Conservation (phyloP, 2,113 vertebrate genomes). For the Oreotrochilus melanogaster region DNA sequence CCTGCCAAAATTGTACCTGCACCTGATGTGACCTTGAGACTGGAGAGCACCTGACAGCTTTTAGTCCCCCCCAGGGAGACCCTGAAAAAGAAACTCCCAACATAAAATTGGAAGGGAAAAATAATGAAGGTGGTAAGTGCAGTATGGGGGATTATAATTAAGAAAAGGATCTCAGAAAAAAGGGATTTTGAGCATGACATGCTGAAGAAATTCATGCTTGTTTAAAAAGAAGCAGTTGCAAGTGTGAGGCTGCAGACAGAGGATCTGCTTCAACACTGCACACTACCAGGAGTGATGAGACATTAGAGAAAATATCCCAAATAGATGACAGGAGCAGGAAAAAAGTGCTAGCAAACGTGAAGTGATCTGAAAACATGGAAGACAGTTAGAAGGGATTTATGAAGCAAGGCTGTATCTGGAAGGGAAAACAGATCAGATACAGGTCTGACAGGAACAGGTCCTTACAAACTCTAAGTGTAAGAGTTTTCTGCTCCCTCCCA, state of each 20-base stretch:
- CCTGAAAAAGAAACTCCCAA: not conserved
- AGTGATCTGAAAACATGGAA: not conserved
- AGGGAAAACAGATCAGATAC: not conserved
- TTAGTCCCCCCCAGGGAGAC: not conserved
- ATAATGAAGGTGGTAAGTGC: not conserved
- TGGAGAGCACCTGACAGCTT: not conserved
- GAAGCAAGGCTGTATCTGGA: not conserved
- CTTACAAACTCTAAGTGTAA: not conserved
- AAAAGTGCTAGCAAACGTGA: not conserved
- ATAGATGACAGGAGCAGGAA: not conserved
- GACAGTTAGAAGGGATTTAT: not conserved
- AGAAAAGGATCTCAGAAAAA: not conserved
- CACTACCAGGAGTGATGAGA: not conserved
- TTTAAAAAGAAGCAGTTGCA: not conserved
- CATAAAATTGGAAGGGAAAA: not conserved
- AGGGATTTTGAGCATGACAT: not conserved
- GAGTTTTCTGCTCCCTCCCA: not conserved
- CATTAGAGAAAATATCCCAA: not conserved
- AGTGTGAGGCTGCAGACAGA: not conserved
- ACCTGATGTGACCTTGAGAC: not conserved
- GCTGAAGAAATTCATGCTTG: not conserved
- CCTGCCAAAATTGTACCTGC: not conserved
- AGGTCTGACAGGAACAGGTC: not conserved
- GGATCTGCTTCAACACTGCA: not conserved
- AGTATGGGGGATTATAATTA: not conserved